A percentile compares a stretch with the other conserved stretches of the same genome.
These are phyloP conservation scores for Gila orcuttii DNA, from an alignment of 2,113 vertebrate species.

Conservation along the genomic window DNA sequence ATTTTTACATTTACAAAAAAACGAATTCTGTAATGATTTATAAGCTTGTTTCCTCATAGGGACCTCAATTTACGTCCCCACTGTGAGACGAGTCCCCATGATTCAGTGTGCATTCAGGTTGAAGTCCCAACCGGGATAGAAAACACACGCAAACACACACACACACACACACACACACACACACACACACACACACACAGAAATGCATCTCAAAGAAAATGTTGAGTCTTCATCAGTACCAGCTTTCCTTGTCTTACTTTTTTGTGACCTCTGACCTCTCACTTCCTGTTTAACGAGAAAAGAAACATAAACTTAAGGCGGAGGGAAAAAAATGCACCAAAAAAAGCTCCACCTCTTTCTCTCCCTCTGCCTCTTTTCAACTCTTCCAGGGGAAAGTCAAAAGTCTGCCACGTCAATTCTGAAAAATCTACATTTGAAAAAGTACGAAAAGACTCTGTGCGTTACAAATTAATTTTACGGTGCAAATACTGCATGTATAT, in stretches of 20 bases:
- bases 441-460: background rate
- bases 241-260: conserved; percentile 64
- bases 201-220: conserved; percentile 42
- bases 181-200: conserved; percentile 24
- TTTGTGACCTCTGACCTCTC: conserved; percentile 75
- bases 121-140: no score
- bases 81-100: no score
- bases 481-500: background rate
- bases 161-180: conserved; percentile 34
- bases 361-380: conserved; percentile 57
- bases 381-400: conserved; percentile 44
- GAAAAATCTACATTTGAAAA: conserved; percentile 31
- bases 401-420: conserved; percentile 55
- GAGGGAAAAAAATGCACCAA: conserved; percentile 20
- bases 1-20: no score
- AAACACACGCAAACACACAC: background rate
- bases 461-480: background rate
- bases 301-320: conserved; percentile 52
- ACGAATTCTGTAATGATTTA: no score
- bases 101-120: no score
- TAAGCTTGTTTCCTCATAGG: no score
- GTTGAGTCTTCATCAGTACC: conserved; percentile 47
- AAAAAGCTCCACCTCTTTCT: conserved; percentile 70
- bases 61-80: no score
- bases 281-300: conserved; percentile 67